phyloP scores from a whole-genome alignment of 2,797 vertebrate genomes.

The Microctenopoma lineatum region DNA sequence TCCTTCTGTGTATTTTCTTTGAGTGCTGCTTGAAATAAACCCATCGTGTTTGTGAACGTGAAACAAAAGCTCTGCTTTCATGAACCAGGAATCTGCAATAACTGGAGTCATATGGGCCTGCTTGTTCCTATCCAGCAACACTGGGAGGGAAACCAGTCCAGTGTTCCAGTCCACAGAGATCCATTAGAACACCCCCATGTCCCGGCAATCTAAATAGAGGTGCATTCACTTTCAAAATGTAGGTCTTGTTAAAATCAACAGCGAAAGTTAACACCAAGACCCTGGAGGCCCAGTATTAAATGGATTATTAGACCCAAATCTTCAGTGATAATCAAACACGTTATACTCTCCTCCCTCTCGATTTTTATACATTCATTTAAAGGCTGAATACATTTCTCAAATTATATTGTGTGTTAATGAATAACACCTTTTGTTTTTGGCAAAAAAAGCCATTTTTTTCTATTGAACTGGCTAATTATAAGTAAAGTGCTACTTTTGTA shows the following conservation, averaged over 20 bases:
- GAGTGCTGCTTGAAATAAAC: slow-evolving; percentile 69
- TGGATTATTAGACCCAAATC: slow-evolving; percentile 1
- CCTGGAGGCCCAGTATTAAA: slow-evolving; percentile 21
- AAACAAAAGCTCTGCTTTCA: slow-evolving; percentile 75
- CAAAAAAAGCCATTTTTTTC: not conserved
- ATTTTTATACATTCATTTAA: not conserved
- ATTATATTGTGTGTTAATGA: not conserved
- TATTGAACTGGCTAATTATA: too few relatives aligned
- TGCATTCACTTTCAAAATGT: slow-evolving; percentile 60
- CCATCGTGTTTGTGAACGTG: slow-evolving; percentile 76
- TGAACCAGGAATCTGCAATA: slow-evolving; percentile 71
- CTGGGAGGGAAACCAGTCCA: slow-evolving; percentile 32
- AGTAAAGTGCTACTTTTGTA: not conserved
- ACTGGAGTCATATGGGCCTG: slow-evolving; percentile 75
- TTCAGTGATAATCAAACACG: not conserved
- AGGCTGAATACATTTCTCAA: not conserved
- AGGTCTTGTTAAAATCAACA: slow-evolving; percentile 55
- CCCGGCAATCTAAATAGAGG: slow-evolving; percentile 50
- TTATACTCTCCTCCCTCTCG: not conserved
- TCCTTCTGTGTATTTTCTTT: slow-evolving; percentile 78
- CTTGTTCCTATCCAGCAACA: slow-evolving; percentile 38
- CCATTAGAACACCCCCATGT: slow-evolving; percentile 55
- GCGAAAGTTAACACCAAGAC: slow-evolving; percentile 54
- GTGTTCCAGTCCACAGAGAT: slow-evolving; percentile 39
- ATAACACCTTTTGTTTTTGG: too few relatives aligned